Percentiles rank a stretch among this genome's conserved stretches.
Conservation (phyloP, 2,888 invertebrate genomes). For the Drosophila suboccidentalis region DNA sequence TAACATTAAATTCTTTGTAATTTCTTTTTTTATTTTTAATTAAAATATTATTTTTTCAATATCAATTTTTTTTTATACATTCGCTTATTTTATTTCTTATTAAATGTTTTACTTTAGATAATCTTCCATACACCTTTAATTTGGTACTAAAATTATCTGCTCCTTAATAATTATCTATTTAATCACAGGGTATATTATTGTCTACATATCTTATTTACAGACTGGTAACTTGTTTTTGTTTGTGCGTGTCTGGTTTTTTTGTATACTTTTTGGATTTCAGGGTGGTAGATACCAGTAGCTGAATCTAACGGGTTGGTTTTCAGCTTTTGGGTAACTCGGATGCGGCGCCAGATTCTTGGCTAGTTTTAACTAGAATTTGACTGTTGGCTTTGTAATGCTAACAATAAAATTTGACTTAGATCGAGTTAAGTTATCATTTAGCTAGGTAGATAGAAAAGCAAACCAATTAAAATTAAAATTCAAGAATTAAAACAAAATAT, state of each 20-base stretch:
- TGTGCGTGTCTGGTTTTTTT: constrained; percentile 16
- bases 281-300: constrained; percentile 28
- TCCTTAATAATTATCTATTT: too few relatives aligned
- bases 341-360: constrained; percentile 38
- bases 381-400: constrained; percentile 20
- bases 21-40: not conserved
- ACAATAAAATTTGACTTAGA: not conserved
- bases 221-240: constrained; percentile 18
- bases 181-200: constrained; percentile 15
- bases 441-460: not conserved
- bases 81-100: too few relatives aligned
- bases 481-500: not conserved
- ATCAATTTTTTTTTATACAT: too few relatives aligned
- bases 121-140: too few relatives aligned
- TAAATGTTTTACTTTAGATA: too few relatives aligned
- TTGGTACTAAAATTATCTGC: too few relatives aligned
- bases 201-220: not conserved
- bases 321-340: constrained; percentile 52
- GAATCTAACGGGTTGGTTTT: constrained; percentile 23
- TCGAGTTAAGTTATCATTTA: not conserved
- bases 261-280: constrained; percentile 13
- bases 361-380: constrained; percentile 20
- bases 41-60: too few relatives aligned
- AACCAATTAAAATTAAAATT: not conserved
- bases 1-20: not conserved